A percentile compares a stretch with the other conserved stretches of the same genome.
phyloP scores from a whole-genome alignment of 2,888 invertebrate species.

The Drosophila hamatofila region DNA sequence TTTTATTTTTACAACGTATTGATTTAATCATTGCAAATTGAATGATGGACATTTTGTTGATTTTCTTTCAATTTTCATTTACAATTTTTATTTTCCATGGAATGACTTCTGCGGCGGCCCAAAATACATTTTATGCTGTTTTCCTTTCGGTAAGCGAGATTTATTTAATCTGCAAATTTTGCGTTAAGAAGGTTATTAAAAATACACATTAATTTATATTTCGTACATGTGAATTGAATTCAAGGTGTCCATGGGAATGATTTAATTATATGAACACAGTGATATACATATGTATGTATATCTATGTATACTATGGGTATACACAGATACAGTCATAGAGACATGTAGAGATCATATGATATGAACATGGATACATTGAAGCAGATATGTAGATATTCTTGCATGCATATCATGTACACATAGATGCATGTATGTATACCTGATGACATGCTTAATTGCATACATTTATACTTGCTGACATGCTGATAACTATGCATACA shows the following conservation, averaged over 20 bases:
- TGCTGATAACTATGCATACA: too few species aligned
- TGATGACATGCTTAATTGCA: neutral
- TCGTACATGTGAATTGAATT: neutral
- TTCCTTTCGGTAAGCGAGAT: neutral
- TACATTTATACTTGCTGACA: neutral
- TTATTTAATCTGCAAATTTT: neutral
- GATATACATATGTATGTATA: too few species aligned
- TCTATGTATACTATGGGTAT: neutral
- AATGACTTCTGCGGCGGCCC: neutral
- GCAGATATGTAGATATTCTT: neutral
- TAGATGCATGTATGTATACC: neutral
- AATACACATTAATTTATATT: neutral
- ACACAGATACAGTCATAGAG: neutral
- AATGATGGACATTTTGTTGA: constrained; percentile 2
- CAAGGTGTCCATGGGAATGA: too few species aligned
- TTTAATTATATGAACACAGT: too few species aligned
- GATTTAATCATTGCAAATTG: constrained; percentile 6
- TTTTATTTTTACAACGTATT: constrained; percentile 7
- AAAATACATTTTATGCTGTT: neutral
- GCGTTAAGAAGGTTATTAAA: neutral
- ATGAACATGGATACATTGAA: neutral
- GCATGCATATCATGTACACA: neutral
- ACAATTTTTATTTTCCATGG: neutral
- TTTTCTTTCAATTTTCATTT: neutral
- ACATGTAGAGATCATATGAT: neutral